Evolutionary conservation across 2,888 invertebrate genomes (phyloP), one percentile per base, ranked within the genome.

Genomic region (Pilophorus perplexus): DNA sequence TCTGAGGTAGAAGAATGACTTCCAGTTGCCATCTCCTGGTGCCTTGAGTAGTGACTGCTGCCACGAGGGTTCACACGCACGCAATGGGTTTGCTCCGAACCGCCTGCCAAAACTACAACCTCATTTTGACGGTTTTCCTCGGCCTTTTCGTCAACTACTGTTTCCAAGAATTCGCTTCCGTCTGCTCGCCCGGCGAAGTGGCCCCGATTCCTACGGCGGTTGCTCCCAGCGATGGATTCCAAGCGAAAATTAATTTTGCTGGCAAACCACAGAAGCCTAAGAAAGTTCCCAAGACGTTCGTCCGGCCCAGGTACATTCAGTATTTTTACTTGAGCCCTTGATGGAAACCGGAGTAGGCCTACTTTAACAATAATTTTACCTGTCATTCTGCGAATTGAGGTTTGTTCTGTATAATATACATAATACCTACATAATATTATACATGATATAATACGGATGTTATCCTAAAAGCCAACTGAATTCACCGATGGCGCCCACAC

Each of bases 221-320:
- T 12, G 33, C 62, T 1, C 48, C 33, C 23, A 64, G 65, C 5
- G 79, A 80, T 59, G 79, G 79, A 40, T 80, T 79, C 67, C 78
- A 80, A 66, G 80, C 80, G 1, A 76, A 76, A 68, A 77, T 80
- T 68, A 80, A 80, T 71, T 72, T 79, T 4, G 78, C 78, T 10
- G 78, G 75, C 16, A 80, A 80, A 69, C 80, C 79, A 0, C 75
- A 75, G 28, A 77, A 76, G 54, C 78, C 79, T 1, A 77, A 78
- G 69, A 80, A 79, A 72, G 74, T 75, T 70, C 80, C 82, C 10
- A 83, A 84, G 74, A 83, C 84, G 72, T 81, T 91, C 71, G 82
- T 88, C 62, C 84, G 97, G 1, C 94, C 96, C 0, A 37, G 62
- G 20, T n/a, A n/a, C n/a, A n/a, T n/a, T n/a, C 18, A 42, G 18